Percentiles rank a stretch among this genome's conserved stretches.
These are phyloP conservation scores for Sapayoa aenigma DNA, from an alignment of 2,113 vertebrate genomes.

Conservation along the genomic window DNA sequence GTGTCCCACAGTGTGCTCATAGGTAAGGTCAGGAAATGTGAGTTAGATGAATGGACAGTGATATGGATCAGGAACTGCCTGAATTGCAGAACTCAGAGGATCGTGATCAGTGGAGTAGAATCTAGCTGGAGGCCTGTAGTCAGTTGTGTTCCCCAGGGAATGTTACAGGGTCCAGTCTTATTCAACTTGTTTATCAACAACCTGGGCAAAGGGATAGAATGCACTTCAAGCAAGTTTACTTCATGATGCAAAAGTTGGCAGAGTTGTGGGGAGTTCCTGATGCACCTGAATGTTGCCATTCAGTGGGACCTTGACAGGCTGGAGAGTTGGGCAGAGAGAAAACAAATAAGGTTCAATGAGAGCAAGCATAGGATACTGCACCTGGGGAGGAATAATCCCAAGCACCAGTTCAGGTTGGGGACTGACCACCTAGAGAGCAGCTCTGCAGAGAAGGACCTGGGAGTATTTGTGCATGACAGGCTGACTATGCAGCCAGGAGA, in stretches of 20 bases:
- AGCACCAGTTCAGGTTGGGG: neutral
- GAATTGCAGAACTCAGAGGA: neutral
- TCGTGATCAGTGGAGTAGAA: neutral
- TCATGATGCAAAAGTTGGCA: neutral
- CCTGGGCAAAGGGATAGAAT: neutral
- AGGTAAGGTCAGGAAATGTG: neutral
- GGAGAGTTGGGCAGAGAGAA: neutral
- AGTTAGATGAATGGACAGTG: neutral
- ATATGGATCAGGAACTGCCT: neutral
- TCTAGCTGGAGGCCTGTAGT: neutral
- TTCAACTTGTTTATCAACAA: fast-evolving
- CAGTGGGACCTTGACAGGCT: too few relatives aligned
- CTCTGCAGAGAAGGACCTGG: neutral
- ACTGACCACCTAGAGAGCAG: neutral
- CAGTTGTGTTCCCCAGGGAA: neutral
- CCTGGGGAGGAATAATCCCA: too few relatives aligned
- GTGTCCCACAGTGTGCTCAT: neutral
- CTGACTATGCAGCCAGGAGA: neutral
- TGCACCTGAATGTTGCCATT: neutral
- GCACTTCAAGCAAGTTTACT: neutral
- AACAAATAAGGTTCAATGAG: neutral
- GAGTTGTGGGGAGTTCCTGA: neutral
- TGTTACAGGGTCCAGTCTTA: neutral
- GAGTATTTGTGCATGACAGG: neutral
- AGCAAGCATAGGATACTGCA: neutral